phyloP scores from a whole-genome alignment of 2,888 invertebrate genomes.

The Aphelenchoides bicaudatus region DNA sequence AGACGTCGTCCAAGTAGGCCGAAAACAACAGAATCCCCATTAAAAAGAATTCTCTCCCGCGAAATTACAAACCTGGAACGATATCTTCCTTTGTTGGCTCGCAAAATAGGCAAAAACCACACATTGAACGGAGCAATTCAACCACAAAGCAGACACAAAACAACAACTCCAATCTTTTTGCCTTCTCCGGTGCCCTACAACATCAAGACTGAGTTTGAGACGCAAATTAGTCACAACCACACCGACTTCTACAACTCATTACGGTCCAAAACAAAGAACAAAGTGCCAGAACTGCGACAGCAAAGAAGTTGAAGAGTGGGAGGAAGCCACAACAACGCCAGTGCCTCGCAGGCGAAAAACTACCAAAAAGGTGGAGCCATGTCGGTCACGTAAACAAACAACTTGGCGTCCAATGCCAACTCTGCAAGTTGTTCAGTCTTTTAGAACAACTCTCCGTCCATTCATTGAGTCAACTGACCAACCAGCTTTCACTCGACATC shows the following conservation, averaged over 20 bases:
- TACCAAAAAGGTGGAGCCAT: no score
- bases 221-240: constrained; percentile 13
- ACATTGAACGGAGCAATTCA: no score
- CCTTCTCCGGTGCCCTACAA: neutral
- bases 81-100: constrained; percentile 24
- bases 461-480: neutral
- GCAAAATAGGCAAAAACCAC: constrained; percentile 17
- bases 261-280: neutral
- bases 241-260: neutral
- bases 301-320: neutral
- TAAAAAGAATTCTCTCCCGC: constrained; percentile 11
- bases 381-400: no score
- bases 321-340: neutral
- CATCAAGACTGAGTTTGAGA: neutral
- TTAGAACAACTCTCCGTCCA: neutral
- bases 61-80: constrained; percentile 24
- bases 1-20: neutral
- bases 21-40: neutral
- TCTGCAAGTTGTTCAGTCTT: no score
- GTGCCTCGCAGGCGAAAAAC: neutral
- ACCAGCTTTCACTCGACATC: neutral
- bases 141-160: neutral
- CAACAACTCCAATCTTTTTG: neutral
- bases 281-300: constrained; percentile 11
- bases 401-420: neutral